A percentile compares a stretch with the other conserved stretches of the same genome.
phyloP scores from a whole-genome alignment of 2,888 invertebrate genomes.

The Torymus tubicola region DNA sequence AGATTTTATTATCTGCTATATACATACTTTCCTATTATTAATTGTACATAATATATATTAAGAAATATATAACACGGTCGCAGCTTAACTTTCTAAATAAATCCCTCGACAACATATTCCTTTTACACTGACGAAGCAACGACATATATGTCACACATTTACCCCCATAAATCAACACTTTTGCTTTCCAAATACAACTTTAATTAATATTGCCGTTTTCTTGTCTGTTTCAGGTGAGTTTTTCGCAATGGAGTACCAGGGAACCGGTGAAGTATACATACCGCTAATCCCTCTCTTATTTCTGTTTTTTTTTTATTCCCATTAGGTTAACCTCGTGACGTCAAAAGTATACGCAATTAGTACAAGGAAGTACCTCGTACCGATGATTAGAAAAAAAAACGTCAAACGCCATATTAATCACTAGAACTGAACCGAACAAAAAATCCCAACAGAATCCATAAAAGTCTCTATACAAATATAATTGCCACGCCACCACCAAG shows the following conservation, averaged over 20 bases:
- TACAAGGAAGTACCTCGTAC: no score
- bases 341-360: conserved; percentile 22
- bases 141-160: neutral
- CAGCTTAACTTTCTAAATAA: no score
- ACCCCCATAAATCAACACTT: neutral
- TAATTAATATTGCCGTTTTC: neutral
- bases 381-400: neutral
- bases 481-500: conserved; percentile 13
- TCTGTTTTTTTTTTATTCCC: conserved; percentile 1
- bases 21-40: conserved; percentile 7
- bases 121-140: no score
- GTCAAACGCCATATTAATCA: neutral
- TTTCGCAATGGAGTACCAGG: neutral
- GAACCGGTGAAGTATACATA: neutral
- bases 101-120: no score
- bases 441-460: no score
- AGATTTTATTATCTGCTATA: neutral
- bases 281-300: neutral
- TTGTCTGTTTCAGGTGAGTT: conserved; percentile 52
- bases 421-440: no score
- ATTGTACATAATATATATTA: no score
- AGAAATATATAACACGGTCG: no score
- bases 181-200: neutral
- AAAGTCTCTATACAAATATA: neutral
- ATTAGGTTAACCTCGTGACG: conserved; percentile 3